Evolutionary conservation across 2,888 invertebrate genomes (phyloP).

Genomic region (Diarsia brunnea): DNA sequence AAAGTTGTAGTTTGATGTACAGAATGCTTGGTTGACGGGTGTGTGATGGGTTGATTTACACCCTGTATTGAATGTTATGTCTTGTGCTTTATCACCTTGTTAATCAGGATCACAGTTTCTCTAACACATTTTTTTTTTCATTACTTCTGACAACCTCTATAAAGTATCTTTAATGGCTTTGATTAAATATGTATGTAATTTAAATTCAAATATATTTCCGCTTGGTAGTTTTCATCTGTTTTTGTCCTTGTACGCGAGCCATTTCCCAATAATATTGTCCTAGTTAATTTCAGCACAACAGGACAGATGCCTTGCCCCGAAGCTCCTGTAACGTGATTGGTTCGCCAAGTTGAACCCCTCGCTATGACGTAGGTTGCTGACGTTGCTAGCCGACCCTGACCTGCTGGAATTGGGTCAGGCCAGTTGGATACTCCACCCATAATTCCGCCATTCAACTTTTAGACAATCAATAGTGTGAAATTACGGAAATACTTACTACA

Average conservation of each 20-base stretch:
- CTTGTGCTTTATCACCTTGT: no score
- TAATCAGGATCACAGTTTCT: no score
- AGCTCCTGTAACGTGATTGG: slow-evolving; percentile 41
- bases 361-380: slow-evolving; percentile 50
- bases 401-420: slow-evolving; percentile 49
- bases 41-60: no score
- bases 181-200: neutral
- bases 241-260: neutral
- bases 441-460: slow-evolving; percentile 14
- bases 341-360: slow-evolving; percentile 43
- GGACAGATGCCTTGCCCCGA: slow-evolving; percentile 24
- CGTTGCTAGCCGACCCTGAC: slow-evolving; percentile 54
- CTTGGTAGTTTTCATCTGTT: neutral
- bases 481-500: neutral
- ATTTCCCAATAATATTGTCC: slow-evolving; percentile 6
- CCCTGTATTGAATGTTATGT: no score
- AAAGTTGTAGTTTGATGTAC: no score
- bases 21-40: no score
- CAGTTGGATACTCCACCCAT: slow-evolving; percentile 22
- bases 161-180: neutral
- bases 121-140: no score
- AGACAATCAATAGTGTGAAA: slow-evolving; percentile 3
- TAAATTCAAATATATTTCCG: neutral
- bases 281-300: slow-evolving; percentile 15
- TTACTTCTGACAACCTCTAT: neutral